Evolutionary conservation across 1,140 invertebrate genomes (phyloP).

Genomic region (Trichonephila inaurata): DNA sequence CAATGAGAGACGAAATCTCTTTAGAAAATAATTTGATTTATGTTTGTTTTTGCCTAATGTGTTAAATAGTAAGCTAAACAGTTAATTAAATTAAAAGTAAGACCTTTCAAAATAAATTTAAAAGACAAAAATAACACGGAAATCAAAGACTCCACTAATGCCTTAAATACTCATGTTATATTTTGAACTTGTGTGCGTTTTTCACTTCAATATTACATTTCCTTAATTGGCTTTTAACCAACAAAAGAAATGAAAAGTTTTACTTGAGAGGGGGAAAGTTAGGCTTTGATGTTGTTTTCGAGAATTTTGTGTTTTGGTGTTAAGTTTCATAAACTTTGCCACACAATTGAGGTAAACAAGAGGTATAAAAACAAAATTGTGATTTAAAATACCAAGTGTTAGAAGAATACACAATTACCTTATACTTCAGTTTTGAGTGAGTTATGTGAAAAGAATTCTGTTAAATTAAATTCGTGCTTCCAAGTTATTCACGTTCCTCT

Average conservation of each 20-base stretch:
- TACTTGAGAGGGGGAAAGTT: not conserved
- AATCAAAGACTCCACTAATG: too few species aligned
- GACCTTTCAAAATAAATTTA: too few species aligned
- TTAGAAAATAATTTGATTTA: too few species aligned
- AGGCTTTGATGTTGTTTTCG: not conserved
- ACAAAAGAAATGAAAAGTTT: not conserved
- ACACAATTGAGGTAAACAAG: not conserved
- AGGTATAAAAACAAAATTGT: not conserved
- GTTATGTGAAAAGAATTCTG: constrained; percentile 1
- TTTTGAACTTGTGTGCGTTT: too few species aligned
- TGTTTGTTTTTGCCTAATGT: too few species aligned
- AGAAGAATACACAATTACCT: not conserved
- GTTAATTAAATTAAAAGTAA: too few species aligned
- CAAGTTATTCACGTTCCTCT: constrained; percentile 25
- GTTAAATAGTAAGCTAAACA: too few species aligned
- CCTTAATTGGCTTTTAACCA: too few species aligned
- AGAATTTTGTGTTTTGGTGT: not conserved
- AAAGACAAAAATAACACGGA: too few species aligned
- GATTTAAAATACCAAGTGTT: not conserved
- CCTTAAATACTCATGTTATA: too few species aligned
- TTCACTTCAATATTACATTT: too few species aligned
- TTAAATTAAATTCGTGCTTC: constrained; percentile 16
- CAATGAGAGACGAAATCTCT: too few species aligned
- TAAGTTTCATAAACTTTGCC: not conserved
- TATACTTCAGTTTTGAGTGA: not conserved